Base-by-base conservation (phyloP, 2,888 invertebrate species). In the Sicus ferrugineus region DNA sequence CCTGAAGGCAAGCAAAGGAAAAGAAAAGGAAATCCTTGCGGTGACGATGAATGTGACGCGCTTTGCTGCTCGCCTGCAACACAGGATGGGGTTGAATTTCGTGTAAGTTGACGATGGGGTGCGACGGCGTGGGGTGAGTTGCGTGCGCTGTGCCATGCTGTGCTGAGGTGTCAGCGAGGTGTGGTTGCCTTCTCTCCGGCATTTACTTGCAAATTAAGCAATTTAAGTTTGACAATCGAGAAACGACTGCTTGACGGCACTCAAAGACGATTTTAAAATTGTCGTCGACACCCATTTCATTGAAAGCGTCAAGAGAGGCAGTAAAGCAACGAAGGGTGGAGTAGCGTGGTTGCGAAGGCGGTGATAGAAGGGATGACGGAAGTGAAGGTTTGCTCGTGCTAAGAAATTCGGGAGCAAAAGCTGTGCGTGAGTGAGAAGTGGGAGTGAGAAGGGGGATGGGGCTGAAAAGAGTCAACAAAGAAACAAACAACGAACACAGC, bases 161-260 rank as follows among this genome's bases (percentile, higher is more conserved):
- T n/a, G n/a, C n/a, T n/a, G n/a, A 42, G 23, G 61, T 4, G 19
- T 21, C n/a, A 26, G 19, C 21, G 34, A 11, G 28, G 14, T 7
- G 19, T 31, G 31, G 19, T 14, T 11, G 30, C 9, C n/a, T n/a
- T n/a, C n/a, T 64, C 38, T 6, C 30, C 21, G 48, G 59, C 38
- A 59, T 67, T 67, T 58, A 67, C 67, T 67, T 67, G 59, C 58
- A 66, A 66, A 66, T 66, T 66, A 66, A 66, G 66, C 66, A 66
- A 66, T 66, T 66, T 66, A 66, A 66, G 66, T 66, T 66, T 56
- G 67, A 67, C 67, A 67, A 67, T 67, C 48, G 59, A 59, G 59
- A 66, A 56, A 58, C 46, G 66, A 56, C 56, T 66, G 66, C 66
- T 38, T 28, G 56, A 66, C 66, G 61, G 16, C 42, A 61, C 42